Evolutionary conservation across 2,888 invertebrate species (phyloP), one percentile per base, ranked within the genome.

Genomic region (Drosophila rubida): DNA sequence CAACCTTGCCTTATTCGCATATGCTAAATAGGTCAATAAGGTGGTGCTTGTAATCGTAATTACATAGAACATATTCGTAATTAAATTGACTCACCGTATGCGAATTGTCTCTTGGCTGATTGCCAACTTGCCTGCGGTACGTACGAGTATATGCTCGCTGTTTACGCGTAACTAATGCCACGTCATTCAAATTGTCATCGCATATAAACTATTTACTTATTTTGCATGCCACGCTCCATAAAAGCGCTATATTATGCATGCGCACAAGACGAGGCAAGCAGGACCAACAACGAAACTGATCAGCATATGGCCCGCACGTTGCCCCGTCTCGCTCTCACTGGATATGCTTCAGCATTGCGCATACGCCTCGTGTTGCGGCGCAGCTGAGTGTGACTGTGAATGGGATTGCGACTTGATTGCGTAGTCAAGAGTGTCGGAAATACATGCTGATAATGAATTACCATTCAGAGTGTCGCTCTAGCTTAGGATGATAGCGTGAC

Each of bases 381-480:
- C 72, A 62, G 48, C 54, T 59, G 49, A 85, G 75, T 79, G 83
- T 74, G 64, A 65, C 67, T 49, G 62, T 53, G 57, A 35, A 42
- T 61, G 57, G 30, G 22, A 42, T n/a, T 42, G 53, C 11, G n/a
- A n/a, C 14, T 30, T 14, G 50, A 16, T 13, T 53, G 16, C 42
- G 7, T 42, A 19, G 11, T 42, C 3, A 14, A 53, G 42, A 48
- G 30, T 46, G 41, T n/a, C 22, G n/a, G 14, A 16, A 13, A 37
- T 39, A 49, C 79, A 61, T 45, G 63, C 48, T 49, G 70, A 75
- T 71, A 67, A 72, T 64, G 50, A 65, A 86, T 65, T 63, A 48
- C 58, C 32, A 49, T 53, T 11, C 14, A 50, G 13, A 9, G 35
- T 49, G 32, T 48, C 32, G 22, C 23, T 19, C 41, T 3, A 1